phyloP scores from a whole-genome alignment of 2,888 invertebrate genomes.

The Drosophila dives region DNA sequence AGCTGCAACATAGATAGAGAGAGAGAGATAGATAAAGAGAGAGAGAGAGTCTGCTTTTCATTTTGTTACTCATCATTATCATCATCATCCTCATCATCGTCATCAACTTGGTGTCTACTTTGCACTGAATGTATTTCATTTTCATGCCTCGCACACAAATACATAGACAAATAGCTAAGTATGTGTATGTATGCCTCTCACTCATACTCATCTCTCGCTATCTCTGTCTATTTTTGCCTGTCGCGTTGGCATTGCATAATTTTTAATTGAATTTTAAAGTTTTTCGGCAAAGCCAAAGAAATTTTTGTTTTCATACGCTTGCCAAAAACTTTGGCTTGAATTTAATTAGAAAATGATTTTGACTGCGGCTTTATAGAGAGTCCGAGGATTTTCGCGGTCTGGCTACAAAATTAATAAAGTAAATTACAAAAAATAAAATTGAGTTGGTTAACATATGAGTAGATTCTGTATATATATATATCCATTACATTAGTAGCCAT shows the following conservation, averaged over 20 bases:
- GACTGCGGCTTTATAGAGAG: slow-evolving; percentile 65
- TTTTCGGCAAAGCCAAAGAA: slow-evolving; percentile 69
- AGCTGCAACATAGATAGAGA: slow-evolving; percentile 6
- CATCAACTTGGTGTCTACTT: slow-evolving; percentile 50
- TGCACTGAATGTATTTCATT: slow-evolving; percentile 67
- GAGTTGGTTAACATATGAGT: slow-evolving; percentile 30
- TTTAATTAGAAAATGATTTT: slow-evolving; percentile 81
- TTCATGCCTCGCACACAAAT: slow-evolving; percentile 48
- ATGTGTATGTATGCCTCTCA: slow-evolving; percentile 2
- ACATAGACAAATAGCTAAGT: not conserved
- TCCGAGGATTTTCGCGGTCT: slow-evolving; percentile 56
- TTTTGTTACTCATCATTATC: slow-evolving; percentile 26
- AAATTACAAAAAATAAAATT: slow-evolving; percentile 51
- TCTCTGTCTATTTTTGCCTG: slow-evolving; percentile 29
- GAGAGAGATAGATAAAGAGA: not conserved
- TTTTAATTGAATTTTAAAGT: slow-evolving; percentile 81
- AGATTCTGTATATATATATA: slow-evolving; percentile 14
- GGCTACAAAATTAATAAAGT: slow-evolving; percentile 65
- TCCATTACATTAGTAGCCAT: slow-evolving; percentile 71
- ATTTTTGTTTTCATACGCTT: slow-evolving; percentile 75
- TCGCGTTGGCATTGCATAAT: slow-evolving; percentile 69
- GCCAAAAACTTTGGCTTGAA: slow-evolving; percentile 67
- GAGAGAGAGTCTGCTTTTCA: slow-evolving; percentile 13
- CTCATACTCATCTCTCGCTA: not conserved
- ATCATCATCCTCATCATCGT: slow-evolving; percentile 26